Conservation (phyloP, 2,113 vertebrate genomes). For the Sinocyclocheilus anophthalmus region DNA sequence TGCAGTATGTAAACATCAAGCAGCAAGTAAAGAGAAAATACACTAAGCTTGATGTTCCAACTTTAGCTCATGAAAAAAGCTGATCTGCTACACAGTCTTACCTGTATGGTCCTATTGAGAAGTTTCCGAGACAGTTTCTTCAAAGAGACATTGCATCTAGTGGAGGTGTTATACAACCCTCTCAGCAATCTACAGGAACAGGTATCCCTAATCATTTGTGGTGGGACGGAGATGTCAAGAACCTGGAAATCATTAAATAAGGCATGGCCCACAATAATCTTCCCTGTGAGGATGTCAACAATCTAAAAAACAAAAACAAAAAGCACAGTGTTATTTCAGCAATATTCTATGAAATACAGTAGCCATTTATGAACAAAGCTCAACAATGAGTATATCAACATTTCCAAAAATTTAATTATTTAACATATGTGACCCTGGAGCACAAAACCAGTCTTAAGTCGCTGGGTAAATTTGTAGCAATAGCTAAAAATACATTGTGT, state of each 20-base stretch:
- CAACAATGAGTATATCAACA: background rate
- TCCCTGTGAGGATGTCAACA: conserved; percentile 83
- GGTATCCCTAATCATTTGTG: conserved; percentile 86
- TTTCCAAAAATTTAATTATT: background rate
- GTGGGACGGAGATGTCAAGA: conserved; percentile 79
- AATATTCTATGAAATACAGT: background rate
- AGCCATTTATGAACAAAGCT: background rate
- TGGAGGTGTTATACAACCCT: conserved; percentile 63
- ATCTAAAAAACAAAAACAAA: conserved; percentile 73
- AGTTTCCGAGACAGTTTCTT: conserved; percentile 81
- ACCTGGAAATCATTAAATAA: conserved; percentile 88
- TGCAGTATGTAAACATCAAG: background rate
- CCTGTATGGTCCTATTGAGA: conserved; percentile 90
- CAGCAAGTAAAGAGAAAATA: background rate
- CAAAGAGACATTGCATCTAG: conserved; percentile 74
- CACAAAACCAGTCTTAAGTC: too few relatives aligned
- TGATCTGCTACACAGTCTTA: conserved; percentile 52
- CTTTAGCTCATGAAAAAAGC: background rate
- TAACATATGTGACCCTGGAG: too few relatives aligned
- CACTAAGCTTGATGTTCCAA: background rate
- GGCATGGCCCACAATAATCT: conserved; percentile 90
- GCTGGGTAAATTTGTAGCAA: too few relatives aligned
- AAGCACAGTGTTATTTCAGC: background rate
- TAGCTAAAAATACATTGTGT: too few relatives aligned
- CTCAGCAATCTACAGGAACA: conserved; percentile 72